These are phyloP conservation scores for Ptychodera flava DNA, from an alignment of 35 echinoderm and acorn worm genomes.

Conservation along the genomic window DNA sequence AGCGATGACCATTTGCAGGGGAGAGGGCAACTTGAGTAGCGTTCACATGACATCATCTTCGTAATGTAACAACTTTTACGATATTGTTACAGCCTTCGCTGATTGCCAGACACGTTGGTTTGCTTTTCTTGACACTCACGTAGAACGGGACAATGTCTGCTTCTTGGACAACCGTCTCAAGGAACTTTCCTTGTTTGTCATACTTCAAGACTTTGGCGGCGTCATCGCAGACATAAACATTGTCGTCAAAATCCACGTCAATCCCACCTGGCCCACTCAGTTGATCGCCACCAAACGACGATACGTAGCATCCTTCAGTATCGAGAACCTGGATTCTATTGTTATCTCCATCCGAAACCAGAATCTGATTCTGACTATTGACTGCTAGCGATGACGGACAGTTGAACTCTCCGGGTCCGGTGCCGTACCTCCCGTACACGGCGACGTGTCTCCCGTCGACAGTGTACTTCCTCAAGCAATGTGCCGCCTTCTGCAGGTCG, in stretches of 20 bases:
- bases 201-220: not conserved
- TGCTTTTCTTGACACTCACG: not conserved
- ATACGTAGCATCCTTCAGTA: not conserved
- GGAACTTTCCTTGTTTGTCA: not conserved
- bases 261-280: not conserved
- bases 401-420: not conserved
- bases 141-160: not conserved
- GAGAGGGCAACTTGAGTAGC: too few species aligned
- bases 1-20: too few species aligned
- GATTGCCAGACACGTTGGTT: not conserved
- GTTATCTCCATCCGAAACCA: not conserved
- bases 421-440: not conserved
- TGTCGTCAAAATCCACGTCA: not conserved
- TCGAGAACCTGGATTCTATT: not conserved
- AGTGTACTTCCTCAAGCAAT: not conserved
- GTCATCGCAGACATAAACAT: not conserved
- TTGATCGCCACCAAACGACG: not conserved
- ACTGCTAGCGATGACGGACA: not conserved
- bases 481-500: not conserved
- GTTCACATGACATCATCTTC: not conserved
- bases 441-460: not conserved
- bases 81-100: not conserved
- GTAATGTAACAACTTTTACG: not conserved
- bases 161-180: not conserved
- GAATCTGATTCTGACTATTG: not conserved